Base-by-base conservation (phyloP, 2,797 vertebrate genomes). In the Telmatherina bonti region DNA sequence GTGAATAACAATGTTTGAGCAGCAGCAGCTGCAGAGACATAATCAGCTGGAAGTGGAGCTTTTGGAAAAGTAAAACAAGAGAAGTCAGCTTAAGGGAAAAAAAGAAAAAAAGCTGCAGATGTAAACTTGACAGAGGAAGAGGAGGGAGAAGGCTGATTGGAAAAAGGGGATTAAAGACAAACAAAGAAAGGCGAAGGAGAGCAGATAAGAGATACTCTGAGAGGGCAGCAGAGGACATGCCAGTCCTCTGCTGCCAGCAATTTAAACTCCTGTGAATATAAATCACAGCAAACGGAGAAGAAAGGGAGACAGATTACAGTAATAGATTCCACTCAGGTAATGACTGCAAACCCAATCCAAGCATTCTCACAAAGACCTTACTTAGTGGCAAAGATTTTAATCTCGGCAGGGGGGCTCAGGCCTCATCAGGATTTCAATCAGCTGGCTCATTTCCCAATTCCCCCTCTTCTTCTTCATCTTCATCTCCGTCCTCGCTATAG, bases 291-390 rank as follows among this genome's bases (percentile, higher is more conserved):
- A 78, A 88, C 57, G 55, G 65, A 51, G 54, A 68, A 65, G 73
- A 81, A 38, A 61, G 51, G 79, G 45, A 72, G 66, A 69, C 56
- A 86, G 67, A 88, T 76, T 74, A 74, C n/a, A 83, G 83, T 56
- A 66, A 82, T 72, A 65, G 76, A 89, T 51, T 79, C 72, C 88
- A 93, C 88, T 83, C 82, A 91, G 88, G 89, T 82, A 78, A 88
- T 65, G 65, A 87, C 79, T 78, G 67, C 88, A 91, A 79, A 76
- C 76, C 69, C 80, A 90, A 63, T 74, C 88, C 85, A 90, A 67
- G 72, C 76, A 65, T 74, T 79, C 84, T 82, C 67, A 72, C 67
- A 13, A 36, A 74, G 69, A 71, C 86, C 93, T 94, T 94, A 94
- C 93, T 93, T 72, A 60, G 78, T 54, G 63, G 76, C 63, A 74